Percentiles rank a stretch among this genome's conserved stretches.
These are phyloP conservation scores for Artemia sinica DNA, from an alignment of 2,888 invertebrate genomes.

Conservation along the genomic window DNA sequence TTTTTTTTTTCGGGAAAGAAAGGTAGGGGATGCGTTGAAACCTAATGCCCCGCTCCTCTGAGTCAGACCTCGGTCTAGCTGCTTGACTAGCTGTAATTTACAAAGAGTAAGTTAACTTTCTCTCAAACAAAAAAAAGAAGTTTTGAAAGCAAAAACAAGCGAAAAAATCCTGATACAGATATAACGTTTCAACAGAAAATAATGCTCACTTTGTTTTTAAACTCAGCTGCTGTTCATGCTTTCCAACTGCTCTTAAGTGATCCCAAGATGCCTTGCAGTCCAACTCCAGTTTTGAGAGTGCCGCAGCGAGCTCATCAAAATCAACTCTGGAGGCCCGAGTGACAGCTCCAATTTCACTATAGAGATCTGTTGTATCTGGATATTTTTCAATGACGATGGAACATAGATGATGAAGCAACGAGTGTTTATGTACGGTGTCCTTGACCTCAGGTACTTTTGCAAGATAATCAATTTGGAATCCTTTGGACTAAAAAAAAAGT, in stretches of 20 bases:
- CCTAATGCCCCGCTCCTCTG: too few species aligned
- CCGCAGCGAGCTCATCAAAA: slow-evolving; percentile 72
- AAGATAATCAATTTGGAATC: slow-evolving; percentile 92
- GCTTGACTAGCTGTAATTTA: too few species aligned
- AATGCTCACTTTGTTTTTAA: slow-evolving; percentile 61
- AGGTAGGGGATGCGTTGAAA: too few species aligned
- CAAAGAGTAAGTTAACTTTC: too few species aligned
- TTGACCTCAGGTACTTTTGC: slow-evolving; percentile 95
- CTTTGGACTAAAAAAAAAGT: slow-evolving; percentile 48
- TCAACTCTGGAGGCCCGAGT: slow-evolving; percentile 84
- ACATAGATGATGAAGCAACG: slow-evolving; percentile 87
- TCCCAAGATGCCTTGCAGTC: slow-evolving; percentile 98
- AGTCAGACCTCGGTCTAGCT: too few species aligned
- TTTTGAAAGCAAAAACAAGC: neutral
- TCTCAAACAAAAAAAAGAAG: too few species aligned
- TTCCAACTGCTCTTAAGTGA: slow-evolving; percentile 79
- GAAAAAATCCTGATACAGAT: neutral
- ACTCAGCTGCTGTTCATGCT: slow-evolving; percentile 66
- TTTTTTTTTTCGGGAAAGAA: too few species aligned
- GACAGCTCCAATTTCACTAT: slow-evolving; percentile 86
- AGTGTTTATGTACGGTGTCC: slow-evolving; percentile 97
- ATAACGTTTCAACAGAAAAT: neutral
- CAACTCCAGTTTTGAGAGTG: slow-evolving; percentile 68
- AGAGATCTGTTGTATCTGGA: slow-evolving; percentile 85
- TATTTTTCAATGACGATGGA: slow-evolving; percentile 93